A percentile compares a stretch with the other conserved stretches of the same genome.
Evolutionary conservation across 2,888 invertebrate species (phyloP).

Genomic region (Chrysomela aeneicollis): DNA sequence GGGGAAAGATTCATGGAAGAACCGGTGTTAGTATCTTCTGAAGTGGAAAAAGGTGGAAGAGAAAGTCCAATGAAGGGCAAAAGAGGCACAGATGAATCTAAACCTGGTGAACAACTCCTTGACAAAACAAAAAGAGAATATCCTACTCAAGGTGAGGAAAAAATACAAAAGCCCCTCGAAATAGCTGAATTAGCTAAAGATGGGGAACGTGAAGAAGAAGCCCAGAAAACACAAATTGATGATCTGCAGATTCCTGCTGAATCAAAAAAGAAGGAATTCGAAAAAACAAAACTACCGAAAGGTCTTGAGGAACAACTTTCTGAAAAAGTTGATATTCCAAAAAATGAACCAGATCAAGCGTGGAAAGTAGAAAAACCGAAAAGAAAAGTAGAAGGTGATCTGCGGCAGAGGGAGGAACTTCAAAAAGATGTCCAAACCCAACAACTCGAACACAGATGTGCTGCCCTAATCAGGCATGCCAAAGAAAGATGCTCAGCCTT

Average conservation of each 20-base stretch:
- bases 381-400: background rate
- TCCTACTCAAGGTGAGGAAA: too few species aligned
- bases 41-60: too few species aligned
- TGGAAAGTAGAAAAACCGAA: background rate
- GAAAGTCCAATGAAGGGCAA: too few species aligned
- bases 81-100: constrained; percentile 2
- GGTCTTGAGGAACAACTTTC: background rate
- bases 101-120: constrained; percentile 7
- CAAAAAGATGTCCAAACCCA: background rate
- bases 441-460: constrained; percentile 22
- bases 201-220: too few species aligned
- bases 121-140: too few species aligned
- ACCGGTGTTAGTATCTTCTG: too few species aligned
- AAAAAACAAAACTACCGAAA: background rate
- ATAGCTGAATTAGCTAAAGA: too few species aligned
- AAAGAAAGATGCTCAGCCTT: constrained; percentile 24
- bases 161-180: too few species aligned
- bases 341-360: background rate
- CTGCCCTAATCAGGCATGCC: constrained; percentile 26
- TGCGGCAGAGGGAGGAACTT: background rate
- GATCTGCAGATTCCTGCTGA: too few species aligned
- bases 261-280: background rate
- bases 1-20: too few species aligned
- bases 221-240: too few species aligned
- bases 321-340: background rate